Evolutionary conservation across 2,888 invertebrate genomes (phyloP).

Genomic region (Eupithecia inturbata): DNA sequence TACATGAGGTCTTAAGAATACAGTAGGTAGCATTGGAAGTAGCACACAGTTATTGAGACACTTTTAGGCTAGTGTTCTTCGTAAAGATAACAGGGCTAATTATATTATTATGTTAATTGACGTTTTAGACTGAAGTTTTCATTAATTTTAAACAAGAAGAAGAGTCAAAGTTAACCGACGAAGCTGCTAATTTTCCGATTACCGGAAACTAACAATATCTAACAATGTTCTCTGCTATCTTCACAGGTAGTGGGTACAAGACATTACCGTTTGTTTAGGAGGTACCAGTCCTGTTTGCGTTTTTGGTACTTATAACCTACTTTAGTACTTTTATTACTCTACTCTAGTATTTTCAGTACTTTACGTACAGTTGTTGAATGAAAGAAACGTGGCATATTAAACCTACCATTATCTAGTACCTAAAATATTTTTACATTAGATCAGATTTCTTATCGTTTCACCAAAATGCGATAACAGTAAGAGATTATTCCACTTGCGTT

Average conservation of each 20-base stretch:
- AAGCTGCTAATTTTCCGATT: background rate
- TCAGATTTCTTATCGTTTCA: slow-evolving; percentile 43
- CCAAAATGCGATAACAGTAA: slow-evolving; percentile 33
- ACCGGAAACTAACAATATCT: background rate
- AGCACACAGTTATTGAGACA: no score
- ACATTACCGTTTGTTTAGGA: background rate
- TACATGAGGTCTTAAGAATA: no score
- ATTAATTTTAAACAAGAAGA: background rate
- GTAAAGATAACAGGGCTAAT: background rate
- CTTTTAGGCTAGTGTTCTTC: no score
- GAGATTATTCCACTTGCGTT: slow-evolving; percentile 37
- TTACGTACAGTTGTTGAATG: background rate
- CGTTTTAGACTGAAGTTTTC: background rate
- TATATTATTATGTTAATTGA: background rate
- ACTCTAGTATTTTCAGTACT: no score
- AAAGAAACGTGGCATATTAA: background rate
- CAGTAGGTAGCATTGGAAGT: no score
- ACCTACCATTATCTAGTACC: background rate
- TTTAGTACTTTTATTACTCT: no score
- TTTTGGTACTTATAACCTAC: background rate
- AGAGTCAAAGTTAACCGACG: background rate
- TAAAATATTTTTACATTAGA: slow-evolving; percentile 36
- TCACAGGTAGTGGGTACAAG: background rate
- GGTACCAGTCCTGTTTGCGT: background rate
- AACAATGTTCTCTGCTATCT: background rate